phyloP scores from a whole-genome alignment of 1,140 invertebrate genomes.

The Calliphora vicina region DNA sequence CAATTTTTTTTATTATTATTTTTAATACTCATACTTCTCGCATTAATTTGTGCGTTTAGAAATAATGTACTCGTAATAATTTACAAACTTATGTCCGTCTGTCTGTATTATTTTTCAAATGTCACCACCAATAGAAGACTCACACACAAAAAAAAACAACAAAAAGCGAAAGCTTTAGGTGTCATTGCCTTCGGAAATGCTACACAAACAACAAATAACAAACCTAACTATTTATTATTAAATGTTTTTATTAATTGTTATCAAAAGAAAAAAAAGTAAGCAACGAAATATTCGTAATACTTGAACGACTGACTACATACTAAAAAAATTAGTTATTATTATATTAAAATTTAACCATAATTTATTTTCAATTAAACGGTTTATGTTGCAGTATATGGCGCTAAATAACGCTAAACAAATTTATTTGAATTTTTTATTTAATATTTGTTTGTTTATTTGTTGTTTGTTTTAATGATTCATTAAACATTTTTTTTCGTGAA shows the following conservation, averaged over 20 bases:
- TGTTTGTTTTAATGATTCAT: neutral
- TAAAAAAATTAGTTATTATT: neutral
- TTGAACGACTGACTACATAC: neutral
- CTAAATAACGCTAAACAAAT: neutral
- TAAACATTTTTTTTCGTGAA: neutral
- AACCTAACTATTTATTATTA: neutral
- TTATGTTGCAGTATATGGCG: constrained; percentile 15
- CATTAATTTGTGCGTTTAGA: too few species aligned
- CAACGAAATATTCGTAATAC: neutral
- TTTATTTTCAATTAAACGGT: constrained; percentile 23
- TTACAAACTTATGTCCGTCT: neutral
- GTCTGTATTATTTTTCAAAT: too few species aligned
- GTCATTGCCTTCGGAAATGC: constrained; percentile 27
- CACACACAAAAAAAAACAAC: constrained; percentile 11
- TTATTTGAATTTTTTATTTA: neutral
- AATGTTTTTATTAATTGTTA: neutral
- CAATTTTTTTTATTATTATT: too few species aligned
- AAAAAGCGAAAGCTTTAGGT: constrained; percentile 27
- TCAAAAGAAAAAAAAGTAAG: neutral
- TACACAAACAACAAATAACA: neutral
- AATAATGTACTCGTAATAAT: too few species aligned
- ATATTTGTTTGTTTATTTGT: neutral
- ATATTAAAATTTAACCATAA: neutral
- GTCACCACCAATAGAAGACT: neutral
- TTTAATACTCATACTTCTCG: too few species aligned